These are phyloP conservation scores for Halcyon badia DNA, from an alignment of 2,797 vertebrate genomes.

Conservation along the genomic window DNA sequence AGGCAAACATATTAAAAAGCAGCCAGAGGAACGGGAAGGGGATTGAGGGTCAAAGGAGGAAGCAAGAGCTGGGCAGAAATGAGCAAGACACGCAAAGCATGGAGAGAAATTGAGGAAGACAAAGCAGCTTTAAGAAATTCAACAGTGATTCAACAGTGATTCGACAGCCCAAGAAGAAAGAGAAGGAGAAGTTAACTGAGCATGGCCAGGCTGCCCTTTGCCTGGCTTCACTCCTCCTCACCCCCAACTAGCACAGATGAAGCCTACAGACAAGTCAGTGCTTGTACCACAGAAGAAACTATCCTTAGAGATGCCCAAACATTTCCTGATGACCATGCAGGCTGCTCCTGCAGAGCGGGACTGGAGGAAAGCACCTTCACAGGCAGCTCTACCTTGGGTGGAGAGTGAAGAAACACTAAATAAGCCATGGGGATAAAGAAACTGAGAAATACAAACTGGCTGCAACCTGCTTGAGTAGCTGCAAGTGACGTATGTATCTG, in stretches of 20 bases:
- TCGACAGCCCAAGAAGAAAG: not conserved
- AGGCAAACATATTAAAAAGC: not conserved
- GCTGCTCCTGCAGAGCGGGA: not conserved
- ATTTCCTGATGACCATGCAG: not conserved
- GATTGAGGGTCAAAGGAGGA: not conserved
- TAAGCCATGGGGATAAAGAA: not conserved
- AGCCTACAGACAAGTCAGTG: not conserved
- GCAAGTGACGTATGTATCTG: not conserved
- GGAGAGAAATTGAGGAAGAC: not conserved
- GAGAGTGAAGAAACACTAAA: not conserved
- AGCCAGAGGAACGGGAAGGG: not conserved
- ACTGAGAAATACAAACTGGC: not conserved
- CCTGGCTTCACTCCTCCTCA: not conserved
- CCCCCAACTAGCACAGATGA: not conserved
- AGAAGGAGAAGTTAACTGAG: not conserved
- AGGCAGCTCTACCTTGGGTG: not conserved
- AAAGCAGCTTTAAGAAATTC: not conserved
- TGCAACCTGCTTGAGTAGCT: not conserved
- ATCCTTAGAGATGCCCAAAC: not conserved
- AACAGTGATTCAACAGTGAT: not conserved
- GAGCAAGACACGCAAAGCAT: accelerated
- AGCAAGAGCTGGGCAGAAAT: not conserved
- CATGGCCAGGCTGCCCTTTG: not conserved
- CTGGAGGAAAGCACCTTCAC: not conserved
- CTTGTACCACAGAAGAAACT: not conserved